Conservation (phyloP, 2,113 vertebrate genomes). For the Phocoena sinus region DNA sequence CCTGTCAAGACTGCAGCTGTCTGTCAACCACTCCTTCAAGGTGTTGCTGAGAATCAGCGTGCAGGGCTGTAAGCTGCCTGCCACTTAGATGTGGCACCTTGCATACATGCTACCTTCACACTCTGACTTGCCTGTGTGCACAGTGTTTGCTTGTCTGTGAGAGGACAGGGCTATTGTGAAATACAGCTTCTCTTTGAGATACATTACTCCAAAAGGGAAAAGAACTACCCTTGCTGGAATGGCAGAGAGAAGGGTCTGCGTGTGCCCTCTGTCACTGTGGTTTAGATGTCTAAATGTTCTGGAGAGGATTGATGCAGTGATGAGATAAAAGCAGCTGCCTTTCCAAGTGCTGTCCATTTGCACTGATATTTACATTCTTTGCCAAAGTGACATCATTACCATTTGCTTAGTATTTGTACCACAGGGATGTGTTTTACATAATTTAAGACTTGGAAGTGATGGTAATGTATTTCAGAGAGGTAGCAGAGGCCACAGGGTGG, state of each 20-base stretch:
- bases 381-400: constrained; percentile 77
- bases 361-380: constrained; percentile 73
- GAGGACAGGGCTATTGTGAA: neutral
- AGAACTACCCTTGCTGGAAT: neutral
- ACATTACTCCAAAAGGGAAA: neutral
- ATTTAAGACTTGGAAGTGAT: constrained; percentile 75
- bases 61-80: constrained; percentile 5
- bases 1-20: constrained; percentile 14
- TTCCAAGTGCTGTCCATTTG: constrained; percentile 71
- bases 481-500: neutral
- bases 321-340: constrained; percentile 66
- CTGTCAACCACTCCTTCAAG: constrained; percentile 16
- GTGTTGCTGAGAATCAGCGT: neutral
- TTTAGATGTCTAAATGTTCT: constrained; percentile 4
- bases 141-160: neutral
- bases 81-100: constrained; percentile 17
- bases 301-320: neutral
- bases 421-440: constrained; percentile 77
- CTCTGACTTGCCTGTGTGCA: neutral
- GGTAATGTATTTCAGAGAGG: constrained; percentile 70
- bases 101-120: neutral
- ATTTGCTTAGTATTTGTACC: constrained; percentile 74
- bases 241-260: neutral
- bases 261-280: neutral
- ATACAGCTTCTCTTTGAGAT: neutral